Percentiles rank a stretch among this genome's conserved stretches.
These are phyloP conservation scores for Yponomeuta evonymella DNA, from an alignment of 2,888 invertebrate species.

Conservation along the genomic window DNA sequence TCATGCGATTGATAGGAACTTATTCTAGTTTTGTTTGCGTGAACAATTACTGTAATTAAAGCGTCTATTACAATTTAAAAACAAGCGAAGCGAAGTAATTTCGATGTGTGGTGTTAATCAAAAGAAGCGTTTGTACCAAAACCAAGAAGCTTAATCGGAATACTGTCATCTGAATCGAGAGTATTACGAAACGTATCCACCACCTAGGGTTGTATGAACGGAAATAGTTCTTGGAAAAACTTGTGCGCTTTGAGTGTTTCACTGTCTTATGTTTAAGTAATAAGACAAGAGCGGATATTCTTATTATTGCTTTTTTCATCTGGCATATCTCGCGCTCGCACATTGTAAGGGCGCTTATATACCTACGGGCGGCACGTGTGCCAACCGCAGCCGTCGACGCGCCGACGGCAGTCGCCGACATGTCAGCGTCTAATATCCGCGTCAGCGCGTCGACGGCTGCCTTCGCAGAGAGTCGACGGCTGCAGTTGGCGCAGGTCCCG, in stretches of 20 bases:
- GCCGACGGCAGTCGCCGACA: too few relatives aligned
- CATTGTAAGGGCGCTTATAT: too few relatives aligned
- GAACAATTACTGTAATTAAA: not conserved
- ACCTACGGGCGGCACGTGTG: too few relatives aligned
- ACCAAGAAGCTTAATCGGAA: not conserved
- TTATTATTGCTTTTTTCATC: too few relatives aligned
- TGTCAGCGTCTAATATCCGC: too few relatives aligned
- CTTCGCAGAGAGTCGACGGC: too few relatives aligned
- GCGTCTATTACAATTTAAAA: not conserved
- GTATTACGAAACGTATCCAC: not conserved
- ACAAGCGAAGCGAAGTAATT: not conserved
- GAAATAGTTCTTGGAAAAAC: not conserved
- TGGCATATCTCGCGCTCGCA: too few relatives aligned
- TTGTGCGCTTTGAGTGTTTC: not conserved
- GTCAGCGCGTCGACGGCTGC: too few relatives aligned
- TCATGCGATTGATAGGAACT: not conserved
- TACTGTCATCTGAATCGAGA: not conserved
- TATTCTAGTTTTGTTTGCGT: not conserved
- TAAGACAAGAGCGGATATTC: too few relatives aligned
- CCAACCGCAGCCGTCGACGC: too few relatives aligned
- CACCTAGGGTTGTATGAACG: not conserved
- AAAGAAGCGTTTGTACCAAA: not conserved
- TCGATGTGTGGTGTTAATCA: not conserved
- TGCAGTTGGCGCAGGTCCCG: too few relatives aligned
- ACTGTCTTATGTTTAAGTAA: too few relatives aligned